Evolutionary conservation across 2,888 invertebrate species (phyloP).

Genomic region (Drosophila neonasuta): DNA sequence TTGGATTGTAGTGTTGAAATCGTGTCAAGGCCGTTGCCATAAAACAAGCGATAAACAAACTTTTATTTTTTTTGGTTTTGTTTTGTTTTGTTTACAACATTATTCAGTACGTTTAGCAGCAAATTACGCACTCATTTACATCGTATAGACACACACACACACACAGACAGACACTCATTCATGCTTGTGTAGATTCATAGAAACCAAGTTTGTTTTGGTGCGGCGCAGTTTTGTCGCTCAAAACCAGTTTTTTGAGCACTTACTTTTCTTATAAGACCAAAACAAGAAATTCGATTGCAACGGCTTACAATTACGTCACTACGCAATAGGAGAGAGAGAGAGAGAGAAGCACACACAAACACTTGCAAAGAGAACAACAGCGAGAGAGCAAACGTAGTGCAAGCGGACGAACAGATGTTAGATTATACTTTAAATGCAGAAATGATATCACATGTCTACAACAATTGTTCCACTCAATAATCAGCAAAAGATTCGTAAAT

Average conservation of each 20-base stretch:
- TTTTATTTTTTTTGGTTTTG: slow-evolving; percentile 28
- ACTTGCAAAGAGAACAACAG: slow-evolving; percentile 14
- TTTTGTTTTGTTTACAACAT: slow-evolving; percentile 55
- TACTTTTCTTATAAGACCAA: slow-evolving; percentile 67
- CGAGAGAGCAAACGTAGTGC: slow-evolving; percentile 16
- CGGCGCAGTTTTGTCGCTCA: slow-evolving; percentile 62
- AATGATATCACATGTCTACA: slow-evolving; percentile 30
- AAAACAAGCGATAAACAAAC: slow-evolving; percentile 33
- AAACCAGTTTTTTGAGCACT: slow-evolving; percentile 65
- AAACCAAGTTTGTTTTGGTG: slow-evolving; percentile 65
- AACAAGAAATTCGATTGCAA: slow-evolving; percentile 63
- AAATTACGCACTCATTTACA: slow-evolving; percentile 49
- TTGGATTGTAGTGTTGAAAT: slow-evolving; percentile 58
- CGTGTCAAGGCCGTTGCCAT: slow-evolving; percentile 68
- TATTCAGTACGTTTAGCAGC: slow-evolving; percentile 20
- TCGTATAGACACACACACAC: slow-evolving; percentile 4
- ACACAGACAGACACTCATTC: slow-evolving; percentile 1
- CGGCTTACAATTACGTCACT: slow-evolving; percentile 62
- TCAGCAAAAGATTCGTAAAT: background rate
- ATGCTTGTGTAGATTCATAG: slow-evolving; percentile 7
- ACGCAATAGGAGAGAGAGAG: slow-evolving; percentile 8
- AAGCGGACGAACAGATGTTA: slow-evolving; percentile 13
- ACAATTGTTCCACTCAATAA: slow-evolving; percentile 25
- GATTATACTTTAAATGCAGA: background rate
- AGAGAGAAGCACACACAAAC: background rate